Evolutionary conservation across 2,888 invertebrate genomes (phyloP), one percentile per base, ranked within the genome.

Genomic region (Notodonta dromedarius): DNA sequence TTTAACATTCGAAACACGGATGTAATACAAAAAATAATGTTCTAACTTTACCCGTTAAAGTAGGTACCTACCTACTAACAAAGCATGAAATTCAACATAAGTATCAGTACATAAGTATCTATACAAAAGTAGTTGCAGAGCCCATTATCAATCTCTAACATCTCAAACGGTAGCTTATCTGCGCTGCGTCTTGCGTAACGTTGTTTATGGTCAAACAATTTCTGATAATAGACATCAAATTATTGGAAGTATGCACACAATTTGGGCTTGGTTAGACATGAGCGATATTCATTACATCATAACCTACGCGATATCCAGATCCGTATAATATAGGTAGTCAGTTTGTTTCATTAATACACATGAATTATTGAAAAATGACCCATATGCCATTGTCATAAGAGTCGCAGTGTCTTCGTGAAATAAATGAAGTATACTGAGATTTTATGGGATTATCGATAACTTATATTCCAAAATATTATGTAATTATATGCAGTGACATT

Each of bases 1-100:
- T 13, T 13, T 6, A 52, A 32, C 52, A 52, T 32, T 52, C 13
- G n/a, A 46, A 52, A 52, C 13, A 52, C 52, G 52, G 52, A 52
- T 35, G 52, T 52, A 32, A 52, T 9, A 7, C 32, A 32, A 50
- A 50, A 50, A 50, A 50, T 9, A 50, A 16, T 16, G 16, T 0
- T 16, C 9, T 16, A 16, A 16, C 9, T 50, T 50, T 50, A 50
- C 46, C 42, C 4, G 11, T 7, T 40, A 40, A 44, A 44, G 9
- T 44, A 14, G 14, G 5, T 50, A 50, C 50, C 12, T 13, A 13
- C 1, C 8, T 6, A 2, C n/a, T 50, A 50, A 50, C 16, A 16
- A 13, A 50, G 50, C 50, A 16, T 50, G 50, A 50, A 50, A 50
- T 9, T 50, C n/a, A 50, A 50, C 14, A 16, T 16, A 5, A 50